Evolutionary conservation across 2,113 vertebrate species (phyloP), one percentile per base, ranked within the genome.

Genomic region (Cephalopholis sonnerati): DNA sequence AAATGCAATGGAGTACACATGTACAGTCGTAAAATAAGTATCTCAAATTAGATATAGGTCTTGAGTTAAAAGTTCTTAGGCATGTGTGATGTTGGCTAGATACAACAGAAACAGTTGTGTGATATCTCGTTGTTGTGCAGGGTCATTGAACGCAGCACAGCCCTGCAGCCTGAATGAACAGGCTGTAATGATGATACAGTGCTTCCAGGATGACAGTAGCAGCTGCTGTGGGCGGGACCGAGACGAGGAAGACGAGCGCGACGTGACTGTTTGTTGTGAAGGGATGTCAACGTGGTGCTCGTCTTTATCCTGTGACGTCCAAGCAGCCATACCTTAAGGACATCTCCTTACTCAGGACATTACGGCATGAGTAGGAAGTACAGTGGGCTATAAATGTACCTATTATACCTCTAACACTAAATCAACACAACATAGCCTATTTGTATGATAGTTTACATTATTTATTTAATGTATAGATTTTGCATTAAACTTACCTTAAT

Each of bases 211-310:
- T 32, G 59, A 71, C 29, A 15, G 17, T 24, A 15, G 17, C 25
- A 74, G 63, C 27, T 18, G 74, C 6, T 2, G 63, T 54, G 71
- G 67, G 86, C 24, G 79, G 53, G 63, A 27, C 58, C 17, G 36
- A n/a, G 75, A 89, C 87, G 73, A 80, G 82, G 77, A 84, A 63
- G 87, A 94, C 93, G 93, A 92, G 93, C 11, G 65, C 5, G 82
- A 94, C 91, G 93, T 95, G 94, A 92, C 93, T 62, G 41, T 18
- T 79, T 77, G 79, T 71, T 79, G 67, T 77, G 44, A 64, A 11
- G 66, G 74, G 74, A 79, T 39, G 65, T 72, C 50, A 53, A 44
- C 18, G 44, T 50, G 27, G 12, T 51, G 58, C 39, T 1, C 83
- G 55, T 63, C 55, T 62, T 81, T 55, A 78, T 92, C 71, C 62